These are phyloP conservation scores for Drosophila bocqueti DNA, from an alignment of 1,140 invertebrate species.

Conservation along the genomic window DNA sequence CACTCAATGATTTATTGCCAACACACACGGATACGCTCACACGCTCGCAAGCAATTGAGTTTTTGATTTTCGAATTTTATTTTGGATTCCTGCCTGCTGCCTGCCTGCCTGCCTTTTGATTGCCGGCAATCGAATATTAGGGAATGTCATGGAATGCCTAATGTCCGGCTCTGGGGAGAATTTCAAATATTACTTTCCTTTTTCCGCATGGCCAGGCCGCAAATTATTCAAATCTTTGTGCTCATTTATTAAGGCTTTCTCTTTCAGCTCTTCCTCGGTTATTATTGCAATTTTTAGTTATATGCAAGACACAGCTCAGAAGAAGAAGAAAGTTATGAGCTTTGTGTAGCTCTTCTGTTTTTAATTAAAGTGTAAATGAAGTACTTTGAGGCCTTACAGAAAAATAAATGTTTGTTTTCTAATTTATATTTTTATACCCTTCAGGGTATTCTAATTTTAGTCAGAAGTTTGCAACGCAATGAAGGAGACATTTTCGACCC, in stretches of 20 bases:
- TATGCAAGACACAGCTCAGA: not conserved
- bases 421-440: too few species aligned
- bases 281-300: not conserved
- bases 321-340: not conserved
- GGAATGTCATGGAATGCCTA: conserved; percentile 15
- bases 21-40: conserved; percentile 3
- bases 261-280: not conserved
- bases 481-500: too few species aligned
- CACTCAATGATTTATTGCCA: conserved; percentile 57
- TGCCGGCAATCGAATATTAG: conserved; percentile 37
- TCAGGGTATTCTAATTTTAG: too few species aligned
- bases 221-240: conserved; percentile 4
- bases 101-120: conserved; percentile 22
- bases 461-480: too few species aligned
- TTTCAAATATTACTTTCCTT: conserved; percentile 24
- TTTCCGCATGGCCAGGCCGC: not conserved
- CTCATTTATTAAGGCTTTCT: not conserved
- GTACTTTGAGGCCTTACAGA: too few species aligned
- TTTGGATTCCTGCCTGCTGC: conserved; percentile 21
- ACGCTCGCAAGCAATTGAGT: conserved; percentile 31
- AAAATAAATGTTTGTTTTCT: too few species aligned
- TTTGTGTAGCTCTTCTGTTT: not conserved
- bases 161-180: conserved; percentile 6
- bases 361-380: not conserved
- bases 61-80: conserved; percentile 40